A percentile compares a stretch with the other conserved stretches of the same genome.
phyloP scores from a whole-genome alignment of 2,797 vertebrate genomes.

The Sandelia bainsii region DNA sequence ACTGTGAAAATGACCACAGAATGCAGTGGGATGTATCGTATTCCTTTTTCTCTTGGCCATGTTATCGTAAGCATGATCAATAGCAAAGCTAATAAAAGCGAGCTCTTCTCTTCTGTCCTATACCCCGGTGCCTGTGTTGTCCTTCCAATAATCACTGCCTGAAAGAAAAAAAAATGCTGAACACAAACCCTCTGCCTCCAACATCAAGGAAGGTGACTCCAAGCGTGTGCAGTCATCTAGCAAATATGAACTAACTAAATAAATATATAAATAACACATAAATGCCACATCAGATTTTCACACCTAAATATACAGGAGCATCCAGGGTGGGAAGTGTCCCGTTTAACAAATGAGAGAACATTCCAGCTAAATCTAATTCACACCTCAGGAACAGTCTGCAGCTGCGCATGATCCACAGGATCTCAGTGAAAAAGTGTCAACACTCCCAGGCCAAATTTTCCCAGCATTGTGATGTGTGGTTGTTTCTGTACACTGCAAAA shows the following conservation, averaged over 20 bases:
- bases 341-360: conserved; percentile 37
- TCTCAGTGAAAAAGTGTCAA: conserved; percentile 10
- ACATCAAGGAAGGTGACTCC: conserved; percentile 13
- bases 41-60: conserved; percentile 44
- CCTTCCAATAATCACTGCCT: conserved; percentile 30
- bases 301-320: neutral
- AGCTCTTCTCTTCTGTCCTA: conserved; percentile 8
- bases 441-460: neutral
- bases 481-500: neutral
- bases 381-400: conserved; percentile 46
- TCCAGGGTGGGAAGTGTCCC: neutral
- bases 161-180: neutral
- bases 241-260: conserved; percentile 1
- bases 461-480: neutral
- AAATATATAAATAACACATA: conserved; percentile 3
- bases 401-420: conserved; percentile 19
- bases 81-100: conserved; percentile 60
- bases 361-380: conserved; percentile 42
- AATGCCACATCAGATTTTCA: conserved; percentile 37
- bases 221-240: conserved; percentile 1
- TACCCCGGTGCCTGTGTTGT: conserved; percentile 10
- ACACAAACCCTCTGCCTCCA: neutral
- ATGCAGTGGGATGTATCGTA: conserved; percentile 34
- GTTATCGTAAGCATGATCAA: conserved; percentile 57
- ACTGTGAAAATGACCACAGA: conserved; percentile 25